Evolutionary conservation across 2,888 invertebrate genomes (phyloP).

Genomic region (Gandaritis pyraliata): DNA sequence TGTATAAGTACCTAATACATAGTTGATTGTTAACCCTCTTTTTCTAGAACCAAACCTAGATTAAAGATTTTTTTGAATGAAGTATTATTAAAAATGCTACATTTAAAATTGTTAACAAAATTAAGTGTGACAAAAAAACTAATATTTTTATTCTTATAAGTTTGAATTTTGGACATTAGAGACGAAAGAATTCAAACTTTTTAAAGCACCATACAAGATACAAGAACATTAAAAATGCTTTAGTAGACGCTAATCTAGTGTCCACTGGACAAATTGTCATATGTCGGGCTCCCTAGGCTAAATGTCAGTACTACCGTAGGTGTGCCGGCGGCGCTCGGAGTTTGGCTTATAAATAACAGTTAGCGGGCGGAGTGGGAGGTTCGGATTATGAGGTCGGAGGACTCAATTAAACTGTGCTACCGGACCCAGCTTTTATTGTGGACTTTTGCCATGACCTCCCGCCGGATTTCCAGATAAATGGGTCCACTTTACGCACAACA

Average conservation of each 20-base stretch:
- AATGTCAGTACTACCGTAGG: constrained; percentile 62
- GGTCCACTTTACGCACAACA: constrained; percentile 69
- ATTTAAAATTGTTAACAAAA: too few species aligned
- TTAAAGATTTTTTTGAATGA: too few species aligned
- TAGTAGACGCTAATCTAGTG: neutral
- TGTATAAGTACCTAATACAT: too few species aligned
- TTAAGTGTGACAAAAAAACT: too few species aligned
- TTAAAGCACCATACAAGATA: too few species aligned
- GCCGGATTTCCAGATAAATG: constrained; percentile 79
- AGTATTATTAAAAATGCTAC: too few species aligned
- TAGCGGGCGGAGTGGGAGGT: constrained; percentile 74
- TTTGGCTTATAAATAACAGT: constrained; percentile 82
- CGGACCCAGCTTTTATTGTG: constrained; percentile 80
- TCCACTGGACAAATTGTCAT: constrained; percentile 24
- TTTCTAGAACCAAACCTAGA: too few species aligned
- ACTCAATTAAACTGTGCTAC: constrained; percentile 83
- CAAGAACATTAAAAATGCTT: too few species aligned
- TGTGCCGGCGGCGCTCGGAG: constrained; percentile 57
- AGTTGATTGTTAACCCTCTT: too few species aligned
- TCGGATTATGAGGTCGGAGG: constrained; percentile 82
- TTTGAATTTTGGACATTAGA: neutral
- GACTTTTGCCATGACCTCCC: constrained; percentile 80
- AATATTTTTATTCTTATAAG: too few species aligned
- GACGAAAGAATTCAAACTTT: neutral
- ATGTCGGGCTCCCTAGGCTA: constrained; percentile 64